Percentiles rank a stretch among this genome's conserved stretches.
phyloP scores from a whole-genome alignment of 2,888 invertebrate genomes.

The Lasioglossum lativentre region DNA sequence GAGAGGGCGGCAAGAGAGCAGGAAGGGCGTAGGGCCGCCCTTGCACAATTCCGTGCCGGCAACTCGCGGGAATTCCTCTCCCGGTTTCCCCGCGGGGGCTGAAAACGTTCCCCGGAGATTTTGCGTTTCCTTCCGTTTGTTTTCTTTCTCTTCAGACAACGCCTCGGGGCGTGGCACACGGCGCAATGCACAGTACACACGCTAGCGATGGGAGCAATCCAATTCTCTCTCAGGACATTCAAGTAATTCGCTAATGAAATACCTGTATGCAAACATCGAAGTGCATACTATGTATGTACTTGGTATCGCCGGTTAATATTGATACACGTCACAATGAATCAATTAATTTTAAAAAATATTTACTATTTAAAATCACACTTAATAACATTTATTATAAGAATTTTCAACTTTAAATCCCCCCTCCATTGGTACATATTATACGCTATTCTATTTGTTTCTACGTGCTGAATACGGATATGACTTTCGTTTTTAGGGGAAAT shows the following conservation, averaged over 20 bases:
- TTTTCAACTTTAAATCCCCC: too few species aligned
- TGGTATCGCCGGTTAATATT: too few species aligned
- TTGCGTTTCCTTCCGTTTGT: constrained; percentile 37
- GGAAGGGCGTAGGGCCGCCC: constrained; percentile 17
- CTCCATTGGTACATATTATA: too few species aligned
- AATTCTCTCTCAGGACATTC: neutral
- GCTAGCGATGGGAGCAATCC: neutral
- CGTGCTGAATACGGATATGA: too few species aligned
- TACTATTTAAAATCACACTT: too few species aligned
- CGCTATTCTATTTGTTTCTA: too few species aligned
- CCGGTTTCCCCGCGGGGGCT: neutral
- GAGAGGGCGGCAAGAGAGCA: neutral
- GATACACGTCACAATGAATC: too few species aligned
- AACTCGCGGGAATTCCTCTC: constrained; percentile 33
- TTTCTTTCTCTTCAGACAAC: constrained; percentile 40
- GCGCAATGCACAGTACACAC: neutral
- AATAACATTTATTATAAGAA: too few species aligned
- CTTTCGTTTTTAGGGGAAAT: too few species aligned
- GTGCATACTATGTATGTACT: too few species aligned
- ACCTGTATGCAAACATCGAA: neutral
- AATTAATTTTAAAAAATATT: too few species aligned
- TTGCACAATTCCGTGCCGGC: constrained; percentile 39
- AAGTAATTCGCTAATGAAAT: neutral
- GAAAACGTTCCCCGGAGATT: constrained; percentile 14
- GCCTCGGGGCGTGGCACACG: constrained; percentile 23